These are phyloP conservation scores for Naso thynnoides DNA, from an alignment of 2,797 vertebrate species.

Conservation along the genomic window DNA sequence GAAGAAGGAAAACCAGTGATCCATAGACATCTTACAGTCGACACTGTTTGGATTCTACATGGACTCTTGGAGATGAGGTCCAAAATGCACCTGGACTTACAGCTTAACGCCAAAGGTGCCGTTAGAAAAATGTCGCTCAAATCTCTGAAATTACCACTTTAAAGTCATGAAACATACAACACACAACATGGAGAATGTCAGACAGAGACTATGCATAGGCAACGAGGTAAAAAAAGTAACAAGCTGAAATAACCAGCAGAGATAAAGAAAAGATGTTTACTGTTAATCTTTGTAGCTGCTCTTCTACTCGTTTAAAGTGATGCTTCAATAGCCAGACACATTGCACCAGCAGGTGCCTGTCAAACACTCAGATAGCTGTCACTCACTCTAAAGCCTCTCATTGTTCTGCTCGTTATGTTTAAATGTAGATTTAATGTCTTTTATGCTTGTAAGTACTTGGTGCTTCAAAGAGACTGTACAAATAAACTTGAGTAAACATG, in stretches of 20 bases:
- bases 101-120: too few species aligned
- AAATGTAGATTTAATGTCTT: constrained; percentile 13
- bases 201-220: not conserved
- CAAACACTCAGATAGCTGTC: not conserved
- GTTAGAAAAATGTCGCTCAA: too few species aligned
- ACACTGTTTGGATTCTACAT: too few species aligned
- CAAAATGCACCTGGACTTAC: too few species aligned
- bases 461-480: constrained; percentile 10
- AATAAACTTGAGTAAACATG: constrained; percentile 7
- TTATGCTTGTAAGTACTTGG: not conserved
- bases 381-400: constrained; percentile 1
- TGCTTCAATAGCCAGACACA: too few species aligned
- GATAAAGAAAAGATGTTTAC: not conserved
- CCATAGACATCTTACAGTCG: too few species aligned
- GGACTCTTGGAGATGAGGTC: too few species aligned
- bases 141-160: too few species aligned
- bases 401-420: not conserved
- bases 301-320: not conserved
- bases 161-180: too few species aligned
- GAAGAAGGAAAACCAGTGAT: too few species aligned
- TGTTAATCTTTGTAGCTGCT: not conserved
- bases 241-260: not conserved
- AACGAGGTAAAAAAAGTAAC: not conserved
- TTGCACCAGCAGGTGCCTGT: constrained; percentile 3
- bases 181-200: not conserved